Evolutionary conservation across 2,888 invertebrate genomes (phyloP).

Genomic region (Formica aserva): DNA sequence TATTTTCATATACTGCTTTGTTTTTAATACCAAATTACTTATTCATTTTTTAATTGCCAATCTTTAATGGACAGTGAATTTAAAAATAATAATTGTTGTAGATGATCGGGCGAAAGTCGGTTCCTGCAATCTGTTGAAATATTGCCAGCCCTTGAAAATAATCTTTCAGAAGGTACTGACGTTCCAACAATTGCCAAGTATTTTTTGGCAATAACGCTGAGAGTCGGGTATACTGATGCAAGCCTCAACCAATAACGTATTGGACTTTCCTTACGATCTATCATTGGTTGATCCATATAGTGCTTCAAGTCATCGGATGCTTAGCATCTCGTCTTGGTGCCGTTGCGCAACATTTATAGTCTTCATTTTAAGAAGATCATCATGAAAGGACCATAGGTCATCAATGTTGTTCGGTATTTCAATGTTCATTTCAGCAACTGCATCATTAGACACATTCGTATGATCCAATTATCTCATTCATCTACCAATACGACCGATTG

Average conservation of each 20-base stretch:
- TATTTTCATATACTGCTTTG: too few relatives aligned
- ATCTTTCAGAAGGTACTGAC: constrained; percentile 39
- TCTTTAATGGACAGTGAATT: constrained; percentile 35
- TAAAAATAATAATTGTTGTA: constrained; percentile 30
- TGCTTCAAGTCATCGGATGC: constrained; percentile 7
- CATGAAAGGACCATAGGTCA: constrained; percentile 1
- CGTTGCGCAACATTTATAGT: not conserved
- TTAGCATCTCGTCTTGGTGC: constrained; percentile 23
- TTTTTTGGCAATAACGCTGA: constrained; percentile 32
- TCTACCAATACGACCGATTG: constrained; percentile 25
- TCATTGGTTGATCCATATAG: constrained; percentile 5
- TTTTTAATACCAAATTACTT: not conserved
- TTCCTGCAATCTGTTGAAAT: constrained; percentile 29
- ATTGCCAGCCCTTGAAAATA: constrained; percentile 25
- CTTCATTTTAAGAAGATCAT: constrained; percentile 20
- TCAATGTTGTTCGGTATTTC: constrained; percentile 6
- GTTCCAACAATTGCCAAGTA: constrained; percentile 35
- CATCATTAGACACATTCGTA: constrained; percentile 3
- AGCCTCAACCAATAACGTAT: constrained; percentile 21
- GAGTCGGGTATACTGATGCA: constrained; percentile 28
- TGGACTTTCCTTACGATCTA: constrained; percentile 20
- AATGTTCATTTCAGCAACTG: not conserved
- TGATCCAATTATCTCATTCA: constrained; percentile 27
- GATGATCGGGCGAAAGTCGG: constrained; percentile 21
- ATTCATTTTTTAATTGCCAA: constrained; percentile 41